These are phyloP conservation scores for Bombylius major DNA, from an alignment of 2,888 invertebrate species.

Conservation along the genomic window DNA sequence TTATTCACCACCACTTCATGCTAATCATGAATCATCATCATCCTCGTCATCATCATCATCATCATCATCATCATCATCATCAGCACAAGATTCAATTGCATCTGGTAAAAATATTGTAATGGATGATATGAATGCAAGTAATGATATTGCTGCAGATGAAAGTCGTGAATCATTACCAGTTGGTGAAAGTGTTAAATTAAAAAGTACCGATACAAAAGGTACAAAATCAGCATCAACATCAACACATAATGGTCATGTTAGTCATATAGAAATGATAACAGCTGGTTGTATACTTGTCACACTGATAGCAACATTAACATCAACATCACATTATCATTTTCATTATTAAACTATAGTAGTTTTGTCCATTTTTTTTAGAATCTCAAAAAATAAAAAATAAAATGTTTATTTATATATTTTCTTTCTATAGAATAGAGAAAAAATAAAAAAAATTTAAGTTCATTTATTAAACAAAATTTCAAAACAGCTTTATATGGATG, in stretches of 20 bases:
- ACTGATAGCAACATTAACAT: not conserved
- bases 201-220: constrained; percentile 1
- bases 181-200: constrained; percentile 3
- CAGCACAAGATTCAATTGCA: not conserved
- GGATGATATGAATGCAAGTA: constrained; percentile 4
- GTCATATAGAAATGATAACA: not conserved
- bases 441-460: too few species aligned
- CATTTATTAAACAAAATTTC: too few species aligned
- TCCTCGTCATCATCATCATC: not conserved
- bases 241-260: not conserved
- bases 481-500: too few species aligned
- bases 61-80: constrained; percentile 1
- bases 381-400: too few species aligned
- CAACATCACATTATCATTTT: not conserved
- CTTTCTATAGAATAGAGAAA: too few species aligned
- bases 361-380: too few species aligned
- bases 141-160: constrained; percentile 6
- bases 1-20: constrained; percentile 35
- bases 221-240: not conserved
- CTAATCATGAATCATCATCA: constrained; percentile 5
- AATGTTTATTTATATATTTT: too few species aligned
- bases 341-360: too few species aligned
- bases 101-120: not conserved
- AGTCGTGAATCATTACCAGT: constrained; percentile 3
- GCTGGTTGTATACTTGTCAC: not conserved